Evolutionary conservation across 2,888 invertebrate species (phyloP).

Genomic region (Harmothoe impar): DNA sequence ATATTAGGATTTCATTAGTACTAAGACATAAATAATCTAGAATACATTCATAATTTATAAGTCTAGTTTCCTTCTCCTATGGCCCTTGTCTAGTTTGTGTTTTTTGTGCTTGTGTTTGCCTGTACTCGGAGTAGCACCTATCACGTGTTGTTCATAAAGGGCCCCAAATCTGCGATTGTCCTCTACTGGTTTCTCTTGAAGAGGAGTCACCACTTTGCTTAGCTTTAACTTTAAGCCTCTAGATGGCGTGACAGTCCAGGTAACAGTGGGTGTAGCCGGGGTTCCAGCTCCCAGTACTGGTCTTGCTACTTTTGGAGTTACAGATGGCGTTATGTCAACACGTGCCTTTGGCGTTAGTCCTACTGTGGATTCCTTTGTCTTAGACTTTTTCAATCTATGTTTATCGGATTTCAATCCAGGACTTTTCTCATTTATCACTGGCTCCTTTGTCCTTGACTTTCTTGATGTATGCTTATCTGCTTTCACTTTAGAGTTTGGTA

Average conservation of each 20-base stretch:
- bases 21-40: neutral
- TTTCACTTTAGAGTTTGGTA: no score
- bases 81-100: neutral
- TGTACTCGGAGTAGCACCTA: neutral
- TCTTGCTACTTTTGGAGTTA: neutral
- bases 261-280: neutral
- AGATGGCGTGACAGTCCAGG: conserved; percentile 5
- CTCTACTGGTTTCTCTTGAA: neutral
- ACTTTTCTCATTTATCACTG: no score
- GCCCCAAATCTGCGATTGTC: neutral
- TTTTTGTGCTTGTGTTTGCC: neutral
- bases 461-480: no score
- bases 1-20: no score
- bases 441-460: no score
- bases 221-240: neutral
- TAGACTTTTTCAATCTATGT: neutral
- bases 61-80: conserved; percentile 7
- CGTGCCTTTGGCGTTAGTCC: neutral
- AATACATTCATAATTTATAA: neutral
- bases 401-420: neutral
- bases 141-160: neutral
- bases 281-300: neutral
- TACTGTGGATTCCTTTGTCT: no score
- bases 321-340: neutral
- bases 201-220: conserved; percentile 6